Evolutionary conservation across 2,797 vertebrate species (phyloP).

Genomic region (Silurus aristotelis): DNA sequence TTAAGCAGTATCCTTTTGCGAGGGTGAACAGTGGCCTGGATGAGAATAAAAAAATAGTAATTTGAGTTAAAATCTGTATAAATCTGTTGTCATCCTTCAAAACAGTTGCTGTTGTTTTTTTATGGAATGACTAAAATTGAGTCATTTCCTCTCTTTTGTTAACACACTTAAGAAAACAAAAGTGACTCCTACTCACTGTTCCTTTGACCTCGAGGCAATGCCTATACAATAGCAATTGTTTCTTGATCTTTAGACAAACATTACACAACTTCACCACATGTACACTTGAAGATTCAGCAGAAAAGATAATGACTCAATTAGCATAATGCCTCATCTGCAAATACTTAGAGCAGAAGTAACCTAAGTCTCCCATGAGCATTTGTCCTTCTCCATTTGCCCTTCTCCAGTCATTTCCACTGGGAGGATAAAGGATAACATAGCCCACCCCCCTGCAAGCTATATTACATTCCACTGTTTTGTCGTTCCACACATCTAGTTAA

Average conservation of each 20-base stretch:
- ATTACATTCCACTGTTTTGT: background rate
- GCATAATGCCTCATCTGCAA: background rate
- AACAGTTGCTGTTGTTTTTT: background rate
- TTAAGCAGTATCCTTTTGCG: background rate
- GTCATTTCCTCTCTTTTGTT: background rate
- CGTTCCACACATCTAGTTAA: background rate
- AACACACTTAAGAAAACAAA: background rate
- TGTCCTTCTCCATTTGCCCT: background rate
- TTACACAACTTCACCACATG: background rate
- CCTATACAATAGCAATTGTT: too few species aligned
- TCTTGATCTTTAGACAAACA: background rate
- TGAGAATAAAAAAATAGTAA: background rate
- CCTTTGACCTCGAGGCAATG: background rate
- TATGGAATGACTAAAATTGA: background rate
- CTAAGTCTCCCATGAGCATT: background rate
- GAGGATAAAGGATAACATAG: background rate
- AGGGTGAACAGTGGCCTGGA: background rate
- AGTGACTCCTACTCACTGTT: background rate
- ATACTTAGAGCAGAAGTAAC: background rate
- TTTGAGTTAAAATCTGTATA: background rate
- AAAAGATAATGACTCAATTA: slow-evolving; percentile 17
- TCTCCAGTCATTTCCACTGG: slow-evolving; percentile 2
- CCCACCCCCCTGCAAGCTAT: background rate
- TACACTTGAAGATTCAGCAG: slow-evolving; percentile 1
- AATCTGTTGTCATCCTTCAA: background rate